Base-by-base conservation (phyloP, 2,888 invertebrate species). In the Andricus curvator region DNA sequence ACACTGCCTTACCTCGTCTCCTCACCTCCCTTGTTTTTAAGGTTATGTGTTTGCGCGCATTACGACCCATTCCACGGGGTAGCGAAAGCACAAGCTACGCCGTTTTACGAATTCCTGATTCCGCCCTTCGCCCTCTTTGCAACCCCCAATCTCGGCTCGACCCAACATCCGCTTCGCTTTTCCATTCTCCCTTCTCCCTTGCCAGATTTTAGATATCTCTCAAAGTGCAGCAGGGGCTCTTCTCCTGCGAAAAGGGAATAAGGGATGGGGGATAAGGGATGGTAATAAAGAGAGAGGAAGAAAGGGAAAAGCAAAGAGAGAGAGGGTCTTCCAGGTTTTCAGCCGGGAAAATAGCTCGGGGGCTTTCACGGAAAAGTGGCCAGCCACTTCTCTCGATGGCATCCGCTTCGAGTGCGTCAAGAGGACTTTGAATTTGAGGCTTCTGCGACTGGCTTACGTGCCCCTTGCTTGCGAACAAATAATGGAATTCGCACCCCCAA, bases 21-120 rank as follows among this genome's bases (percentile, higher is more conserved):
- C 83, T 86, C 84, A 80, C 85, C 84, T 85, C 85, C 84, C 88
- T 88, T 87, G 88, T 89, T 91, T 91, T 91, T 91, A 91, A 91
- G 91, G 89, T 91, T 91, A 90, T 91, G 89, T 85, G 88, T 89
- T 90, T 88, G 86, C 87, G 85, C 86, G 88, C 88, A 89, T 91
- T 91, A 91, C 89, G 88, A 89, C 86, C 90, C 89, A 90, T 90
- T 91, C 88, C 89, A 87, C 51, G 81, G 83, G 82, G 82, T 65
- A 82, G 48, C 70, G 25, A 25, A 48, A 82, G 84, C 87, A 68
- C 87, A 85, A 85, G 85, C 86, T 86, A 84, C 88, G 86, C 85
- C 88, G 88, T 90, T 91, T 90, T 87, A 88, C 89, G 89, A 90
- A 91, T 90, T 90, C 87, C 84, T 81, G 88, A 88, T 90, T 88